Evolutionary conservation across 1,140 invertebrate species (phyloP), one percentile per base, ranked within the genome.

Genomic region (Camponotus floridanus): DNA sequence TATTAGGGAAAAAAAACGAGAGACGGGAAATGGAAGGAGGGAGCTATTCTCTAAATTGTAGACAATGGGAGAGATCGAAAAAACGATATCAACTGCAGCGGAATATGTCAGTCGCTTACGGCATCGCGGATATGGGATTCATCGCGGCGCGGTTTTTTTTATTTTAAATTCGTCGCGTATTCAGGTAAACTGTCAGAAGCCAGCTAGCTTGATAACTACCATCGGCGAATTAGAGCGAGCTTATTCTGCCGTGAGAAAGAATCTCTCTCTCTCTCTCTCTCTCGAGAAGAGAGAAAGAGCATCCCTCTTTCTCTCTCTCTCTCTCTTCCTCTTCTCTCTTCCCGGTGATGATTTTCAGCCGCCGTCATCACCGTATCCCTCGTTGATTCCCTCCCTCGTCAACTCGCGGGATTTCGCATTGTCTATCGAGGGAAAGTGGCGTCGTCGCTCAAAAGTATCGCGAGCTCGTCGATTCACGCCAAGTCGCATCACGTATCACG

Each of bases 161-260:
- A 89, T 90, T 90, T 90, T 87, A 64, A 85, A 89, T 86, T 87
- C 88, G 88, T 88, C 78, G 65, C 88, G 74, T 87, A 87, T 90
- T 89, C 88, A 74, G 83, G 85, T 89, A 80, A 87, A 86, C 85
- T 89, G 88, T 87, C 88, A 90, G 74, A 51, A 87, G 76, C 88
- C 86, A 90, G 51, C 78, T 59, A 71, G 59, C 68, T 80, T 74
- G 87, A 89, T 85, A 85, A 78, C 73, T 80, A 71, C 64, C 48
- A 90, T 90, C 73, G 85, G 79, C 78, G 88, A 90, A 90, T 90
- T 90, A 90, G 85, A 89, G 64, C 88, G 85, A 42, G 85, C 36
- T 80, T 61, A 88, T 89, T 67, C 73, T 79, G 42, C 48, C 51
- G 76, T 74, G 71, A 83, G 73, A 51, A 76, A 79, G n/a, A 65